Percentiles rank a stretch among this genome's conserved stretches.
phyloP scores from a whole-genome alignment of 2,888 invertebrate species.

The Platerodrilus igneus region DNA sequence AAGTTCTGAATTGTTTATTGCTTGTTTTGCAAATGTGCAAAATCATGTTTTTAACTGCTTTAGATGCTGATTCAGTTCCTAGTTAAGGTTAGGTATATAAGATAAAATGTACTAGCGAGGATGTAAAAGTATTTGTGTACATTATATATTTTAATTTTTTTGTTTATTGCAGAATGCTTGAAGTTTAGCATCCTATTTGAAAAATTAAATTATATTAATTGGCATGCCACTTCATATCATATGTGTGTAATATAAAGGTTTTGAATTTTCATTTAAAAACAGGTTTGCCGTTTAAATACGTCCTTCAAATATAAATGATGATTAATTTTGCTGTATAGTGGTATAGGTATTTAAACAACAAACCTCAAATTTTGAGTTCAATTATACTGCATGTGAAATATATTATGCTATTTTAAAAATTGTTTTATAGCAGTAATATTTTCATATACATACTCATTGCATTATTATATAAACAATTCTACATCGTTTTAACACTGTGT shows the following conservation, averaged over 20 bases:
- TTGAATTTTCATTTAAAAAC: not conserved
- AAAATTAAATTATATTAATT: slow-evolving; percentile 12
- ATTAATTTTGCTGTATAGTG: too few relatives aligned
- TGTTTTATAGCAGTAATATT: too few relatives aligned
- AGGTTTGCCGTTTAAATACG: slow-evolving; percentile 2
- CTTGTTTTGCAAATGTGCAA: slow-evolving; percentile 14
- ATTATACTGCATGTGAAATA: too few relatives aligned
- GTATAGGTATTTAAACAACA: too few relatives aligned
- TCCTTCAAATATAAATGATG: too few relatives aligned
- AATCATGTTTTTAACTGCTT: slow-evolving; percentile 6
- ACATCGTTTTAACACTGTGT: too few relatives aligned
- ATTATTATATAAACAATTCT: too few relatives aligned
- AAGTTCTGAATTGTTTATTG: slow-evolving; percentile 30
- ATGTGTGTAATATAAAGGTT: slow-evolving; percentile 1
- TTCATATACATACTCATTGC: too few relatives aligned
- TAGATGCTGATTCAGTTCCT: slow-evolving; percentile 1
- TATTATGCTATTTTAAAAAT: too few relatives aligned
- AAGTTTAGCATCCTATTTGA: slow-evolving; percentile 14
- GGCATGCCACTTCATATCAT: slow-evolving; percentile 11
- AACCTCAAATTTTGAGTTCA: too few relatives aligned
- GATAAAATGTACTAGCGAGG: slow-evolving; percentile 20
- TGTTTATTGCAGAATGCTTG: slow-evolving; percentile 24
- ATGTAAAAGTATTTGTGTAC: slow-evolving; percentile 8
- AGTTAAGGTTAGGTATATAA: slow-evolving; percentile 12
- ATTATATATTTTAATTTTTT: slow-evolving; percentile 8